A percentile compares a stretch with the other conserved stretches of the same genome.
Conservation (phyloP, 1,140 invertebrate genomes). For the Bombus cullumanus region DNA sequence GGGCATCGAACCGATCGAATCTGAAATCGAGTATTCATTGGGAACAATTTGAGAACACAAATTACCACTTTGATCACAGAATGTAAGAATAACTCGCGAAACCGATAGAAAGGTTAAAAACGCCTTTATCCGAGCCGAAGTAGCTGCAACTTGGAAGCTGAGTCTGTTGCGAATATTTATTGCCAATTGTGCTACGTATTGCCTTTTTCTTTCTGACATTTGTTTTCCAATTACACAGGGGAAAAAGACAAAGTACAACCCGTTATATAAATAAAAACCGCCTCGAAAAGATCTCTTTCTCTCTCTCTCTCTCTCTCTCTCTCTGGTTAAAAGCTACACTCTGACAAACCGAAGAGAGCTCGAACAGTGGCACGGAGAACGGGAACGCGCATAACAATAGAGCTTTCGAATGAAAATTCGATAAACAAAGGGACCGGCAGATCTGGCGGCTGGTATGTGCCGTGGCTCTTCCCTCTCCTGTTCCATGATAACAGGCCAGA, state of each 20-base stretch:
- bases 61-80: background rate
- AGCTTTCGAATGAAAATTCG: constrained; percentile 38
- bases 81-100: background rate
- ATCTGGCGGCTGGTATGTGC: constrained; percentile 1
- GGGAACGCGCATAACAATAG: constrained; percentile 13
- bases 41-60: background rate
- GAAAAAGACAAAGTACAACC: no score
- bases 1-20: background rate
- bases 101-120: background rate
- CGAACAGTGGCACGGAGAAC: background rate
- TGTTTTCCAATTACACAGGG: no score
- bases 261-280: background rate
- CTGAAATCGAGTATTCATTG: background rate
- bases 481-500: constrained; percentile 31
- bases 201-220: no score
- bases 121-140: background rate
- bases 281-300: background rate
- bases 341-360: background rate
- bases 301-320: background rate
- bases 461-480: background rate
- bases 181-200: no score
- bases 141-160: background rate
- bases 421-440: constrained; percentile 30
- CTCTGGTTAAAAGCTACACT: background rate
- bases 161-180: no score